A percentile compares a stretch with the other conserved stretches of the same genome.
Evolutionary conservation across 2,797 vertebrate genomes (phyloP).

Genomic region (Rhyacichthys aspro): DNA sequence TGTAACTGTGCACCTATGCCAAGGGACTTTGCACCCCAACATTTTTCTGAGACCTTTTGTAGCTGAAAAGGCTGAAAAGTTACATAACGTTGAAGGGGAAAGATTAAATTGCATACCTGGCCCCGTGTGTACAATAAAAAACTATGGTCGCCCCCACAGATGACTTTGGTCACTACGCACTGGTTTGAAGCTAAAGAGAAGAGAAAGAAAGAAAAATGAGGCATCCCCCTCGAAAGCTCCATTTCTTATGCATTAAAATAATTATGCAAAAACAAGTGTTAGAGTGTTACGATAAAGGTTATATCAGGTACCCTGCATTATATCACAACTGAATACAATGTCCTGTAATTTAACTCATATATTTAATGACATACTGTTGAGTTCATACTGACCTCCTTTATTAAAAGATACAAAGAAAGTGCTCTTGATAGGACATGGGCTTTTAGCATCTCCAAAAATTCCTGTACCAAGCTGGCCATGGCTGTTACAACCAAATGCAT

Average conservation of each 20-base stretch:
- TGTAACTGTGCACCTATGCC: no score
- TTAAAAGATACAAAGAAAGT: conserved; percentile 78
- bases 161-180: conserved; percentile 87
- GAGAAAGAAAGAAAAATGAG: neutral
- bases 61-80: no score
- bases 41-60: no score
- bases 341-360: neutral
- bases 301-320: no score
- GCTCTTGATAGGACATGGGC: conserved; percentile 88
- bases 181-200: conserved; percentile 73
- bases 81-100: neutral
- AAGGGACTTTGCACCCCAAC: no score
- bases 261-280: neutral
- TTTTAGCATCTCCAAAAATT: conserved; percentile 82
- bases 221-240: no score
- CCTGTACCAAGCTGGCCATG: conserved; percentile 93
- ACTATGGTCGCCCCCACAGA: conserved; percentile 94
- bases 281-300: no score
- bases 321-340: no score
- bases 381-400: conserved; percentile 58
- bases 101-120: conserved; percentile 79
- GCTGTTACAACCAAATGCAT: conserved; percentile 94
- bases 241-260: neutral
- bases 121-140: conserved; percentile 89
- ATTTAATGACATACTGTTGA: neutral